Evolutionary conservation across 2,113 vertebrate species (phyloP).

Genomic region (Platysternon megacephalum): DNA sequence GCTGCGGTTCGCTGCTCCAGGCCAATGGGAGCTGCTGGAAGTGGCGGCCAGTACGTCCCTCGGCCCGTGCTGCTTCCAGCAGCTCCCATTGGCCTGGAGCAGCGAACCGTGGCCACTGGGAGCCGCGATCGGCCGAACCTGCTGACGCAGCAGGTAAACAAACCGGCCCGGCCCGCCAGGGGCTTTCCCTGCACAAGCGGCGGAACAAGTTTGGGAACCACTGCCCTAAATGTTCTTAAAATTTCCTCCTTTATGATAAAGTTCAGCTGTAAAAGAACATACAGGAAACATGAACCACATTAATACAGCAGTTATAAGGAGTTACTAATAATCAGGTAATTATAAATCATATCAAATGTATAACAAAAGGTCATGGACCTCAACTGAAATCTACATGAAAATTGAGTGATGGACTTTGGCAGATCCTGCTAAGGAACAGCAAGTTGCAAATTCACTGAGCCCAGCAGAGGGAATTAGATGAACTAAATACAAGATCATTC

Average conservation of each 20-base stretch:
- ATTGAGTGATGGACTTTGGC: neutral
- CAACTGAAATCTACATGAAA: neutral
- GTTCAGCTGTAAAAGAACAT: neutral
- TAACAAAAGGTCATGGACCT: neutral
- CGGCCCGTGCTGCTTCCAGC: no score
- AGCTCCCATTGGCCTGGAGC: no score
- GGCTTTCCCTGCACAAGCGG: no score
- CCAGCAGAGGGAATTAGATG: neutral
- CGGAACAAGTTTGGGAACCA: no score
- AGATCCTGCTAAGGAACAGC: neutral
- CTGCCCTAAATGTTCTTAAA: neutral
- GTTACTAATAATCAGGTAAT: neutral
- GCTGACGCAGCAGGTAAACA: no score
- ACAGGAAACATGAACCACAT: neutral
- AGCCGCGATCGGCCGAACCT: no score
- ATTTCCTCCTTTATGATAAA: neutral
- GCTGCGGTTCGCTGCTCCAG: no score
- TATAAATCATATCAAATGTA: neutral
- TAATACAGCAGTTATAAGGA: neutral
- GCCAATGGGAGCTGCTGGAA: no score
- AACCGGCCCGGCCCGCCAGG: no score
- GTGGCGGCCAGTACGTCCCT: no score
- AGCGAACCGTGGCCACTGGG: no score
- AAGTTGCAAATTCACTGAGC: neutral
- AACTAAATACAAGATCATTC: neutral